Evolutionary conservation across 2,113 vertebrate species (phyloP), one percentile per base, ranked within the genome.

Genomic region (Callocephalon fimbriatum): DNA sequence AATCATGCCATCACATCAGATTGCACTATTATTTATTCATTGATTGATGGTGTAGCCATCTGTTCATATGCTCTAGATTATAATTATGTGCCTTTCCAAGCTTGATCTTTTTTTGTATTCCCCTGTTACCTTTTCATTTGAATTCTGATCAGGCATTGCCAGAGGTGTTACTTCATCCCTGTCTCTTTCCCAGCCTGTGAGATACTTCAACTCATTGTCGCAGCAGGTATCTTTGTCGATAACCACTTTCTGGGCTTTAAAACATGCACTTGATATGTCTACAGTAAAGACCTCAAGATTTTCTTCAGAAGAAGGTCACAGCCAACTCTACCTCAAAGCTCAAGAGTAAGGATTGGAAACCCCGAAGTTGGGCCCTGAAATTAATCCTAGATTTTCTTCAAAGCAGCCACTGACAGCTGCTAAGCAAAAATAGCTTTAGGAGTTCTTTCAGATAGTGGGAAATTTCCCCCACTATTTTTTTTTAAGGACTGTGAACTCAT

Each of bases 11-110:
- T 95, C 91, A 91, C 59, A 51, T 95, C 86, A 94, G 83, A 89
- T 84, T 86, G 76, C 61, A 54, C 79, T 90, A 92, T 96, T 95
- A 93, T 92, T 95, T 95, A 93, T 97, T 97, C 74, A 95, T 92
- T 95, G 95, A 93, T 95, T 88, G 95, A 88, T 74, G 80, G 47
- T 66, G 65, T 94, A 86, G 68, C 96, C 96, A 95, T 95, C 95
- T 97, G 93, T 91, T 95, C 91, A 18, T 71, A 32, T 81, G 59
- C 91, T 96, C 76, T 74, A 59, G 72, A 91, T 95, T 91, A 88
- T 86, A 95, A 95, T 96, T 77, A 84, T 95, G 37, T 84, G 68
- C 68, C 75, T 92, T 88, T 91, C 76, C 86, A 74, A 80, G 79
- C 79, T 77, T 92, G 54, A 56, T 91, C 61, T 92, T 93, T 91